Base-by-base conservation (phyloP, 2,888 invertebrate species). In the Lagria hirta region DNA sequence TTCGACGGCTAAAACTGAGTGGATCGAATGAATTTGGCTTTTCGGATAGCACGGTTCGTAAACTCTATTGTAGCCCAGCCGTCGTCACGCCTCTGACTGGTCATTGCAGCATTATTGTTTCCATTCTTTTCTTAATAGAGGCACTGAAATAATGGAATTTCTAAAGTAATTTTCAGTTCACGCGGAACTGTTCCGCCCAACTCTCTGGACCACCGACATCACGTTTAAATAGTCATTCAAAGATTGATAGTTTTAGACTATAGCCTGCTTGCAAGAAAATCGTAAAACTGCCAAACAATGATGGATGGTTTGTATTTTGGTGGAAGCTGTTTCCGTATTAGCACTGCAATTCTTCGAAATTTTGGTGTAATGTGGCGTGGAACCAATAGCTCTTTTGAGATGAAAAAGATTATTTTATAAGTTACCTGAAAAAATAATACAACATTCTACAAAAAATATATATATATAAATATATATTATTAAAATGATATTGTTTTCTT, bases 71-170 rank as follows among this genome's bases (percentile, higher is more conserved):
- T 44, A 32, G 29, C 22, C 32, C n/a, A 1, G 29, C 42, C 41
- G 44, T 36, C 51, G 51, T 54, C 54, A 52, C 54, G 51, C 51
- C 54, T 52, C 33, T 29, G 46, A 29, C 46, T 43, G 44, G 49
- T 45, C 49, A 46, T 45, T 40, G 47, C 41, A 13, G 45, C 35
- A 50, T 50, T 53, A 53, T 53, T 47, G 53, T 42, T 48, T 43
- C 49, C 47, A 49, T 53, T 53, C 53, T 53, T 51, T 44, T 29
- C 37, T 48, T 53, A 53, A 53, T 52, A 43, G 48, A 44, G 42
- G 43, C 28, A 34, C 38, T 47, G 47, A 44, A 49, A 52, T 49
- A 48, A 49, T 49, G 49, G 37, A 47, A 49, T 47, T 47, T 47
- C 30, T 42, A 16, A 42, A 46, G 43, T 35, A 44, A 49, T 46